A percentile compares a stretch with the other conserved stretches of the same genome.
These are phyloP conservation scores for Acrossocheilus wenchowensis DNA, from an alignment of 2,797 vertebrate genomes.

Conservation along the genomic window DNA sequence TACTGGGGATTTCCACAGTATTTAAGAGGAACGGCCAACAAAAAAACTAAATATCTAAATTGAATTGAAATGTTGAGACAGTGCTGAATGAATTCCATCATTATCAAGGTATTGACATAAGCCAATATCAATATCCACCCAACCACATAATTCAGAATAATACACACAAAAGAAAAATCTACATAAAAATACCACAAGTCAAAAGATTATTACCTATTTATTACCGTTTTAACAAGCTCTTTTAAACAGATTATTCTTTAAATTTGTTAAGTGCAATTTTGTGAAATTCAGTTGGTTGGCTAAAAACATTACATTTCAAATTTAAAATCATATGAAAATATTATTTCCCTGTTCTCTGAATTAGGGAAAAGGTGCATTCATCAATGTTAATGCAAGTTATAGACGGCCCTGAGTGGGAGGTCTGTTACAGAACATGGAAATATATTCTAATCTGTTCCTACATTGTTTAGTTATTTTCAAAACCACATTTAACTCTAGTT, in stretches of 20 bases:
- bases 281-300: conserved; percentile 42
- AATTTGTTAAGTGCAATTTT: conserved; percentile 55
- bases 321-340: conserved; percentile 58
- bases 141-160: not conserved
- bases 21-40: not conserved
- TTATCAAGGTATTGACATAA: not conserved
- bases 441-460: not conserved
- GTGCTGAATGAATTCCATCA: not conserved
- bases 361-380: not conserved
- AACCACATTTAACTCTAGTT: conserved; percentile 19
- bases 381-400: conserved; percentile 29
- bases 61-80: not conserved
- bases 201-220: conserved; percentile 36
- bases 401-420: conserved; percentile 22
- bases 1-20: not conserved
- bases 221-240: conserved; percentile 27
- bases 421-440: conserved; percentile 8
- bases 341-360: conserved; percentile 35
- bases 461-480: conserved; percentile 15
- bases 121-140: not conserved
- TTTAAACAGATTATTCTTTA: conserved; percentile 31
- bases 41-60: not conserved
- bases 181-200: not conserved
- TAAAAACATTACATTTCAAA: conserved; percentile 51
- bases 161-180: not conserved